Base-by-base conservation (phyloP, 2,888 invertebrate species). In the Parasteatoda lunata region DNA sequence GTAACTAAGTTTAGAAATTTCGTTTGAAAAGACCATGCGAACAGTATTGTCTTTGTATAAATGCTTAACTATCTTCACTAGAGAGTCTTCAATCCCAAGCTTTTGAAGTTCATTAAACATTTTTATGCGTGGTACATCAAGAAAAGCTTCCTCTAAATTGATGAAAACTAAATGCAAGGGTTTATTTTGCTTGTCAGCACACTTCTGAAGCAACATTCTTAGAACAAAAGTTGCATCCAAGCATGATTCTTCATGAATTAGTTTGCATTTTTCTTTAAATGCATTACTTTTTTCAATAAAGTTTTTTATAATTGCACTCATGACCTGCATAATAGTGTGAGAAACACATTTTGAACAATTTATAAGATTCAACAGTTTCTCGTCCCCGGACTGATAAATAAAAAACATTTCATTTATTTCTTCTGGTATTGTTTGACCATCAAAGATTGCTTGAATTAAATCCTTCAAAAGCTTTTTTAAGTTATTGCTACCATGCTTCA, bases 321-420 rank as follows among this genome's bases (percentile, higher is more conserved):
- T 75, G 4, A 81, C 11, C 15, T 13, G 48, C 75, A 81, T 75
- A 65, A 81, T 54, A n/a, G 75, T 48, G 69, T 81, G 81, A 9
- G 52, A 11, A 7, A 52, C 70, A 7, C 45, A 30, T 30, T 52
- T 45, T 15, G 59, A 47, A 45, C 52, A 45, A 13, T 15, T 66
- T 49, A 11, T n/a, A 15, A 9, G 45, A 6, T 77, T 77, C 30
- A 11, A 48, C 3, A 15, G 59, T 48, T 48, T 76, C 59, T 71
- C 59, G 49, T 49, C 64, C 8, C 51, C 52, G 6, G 65, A n/a
- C 3, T 15, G 11, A 6, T 72, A 49, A 72, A 4, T 52, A 8
- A 75, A 30, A n/a, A 73, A 75, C 8, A 52, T 81, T 69, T 81
- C 81, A 1, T 48, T 69, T 7, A 81, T 81, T 75, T 81, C 81